phyloP scores from a whole-genome alignment of 2,888 invertebrate genomes.

The Cylindroiulus punctatus region DNA sequence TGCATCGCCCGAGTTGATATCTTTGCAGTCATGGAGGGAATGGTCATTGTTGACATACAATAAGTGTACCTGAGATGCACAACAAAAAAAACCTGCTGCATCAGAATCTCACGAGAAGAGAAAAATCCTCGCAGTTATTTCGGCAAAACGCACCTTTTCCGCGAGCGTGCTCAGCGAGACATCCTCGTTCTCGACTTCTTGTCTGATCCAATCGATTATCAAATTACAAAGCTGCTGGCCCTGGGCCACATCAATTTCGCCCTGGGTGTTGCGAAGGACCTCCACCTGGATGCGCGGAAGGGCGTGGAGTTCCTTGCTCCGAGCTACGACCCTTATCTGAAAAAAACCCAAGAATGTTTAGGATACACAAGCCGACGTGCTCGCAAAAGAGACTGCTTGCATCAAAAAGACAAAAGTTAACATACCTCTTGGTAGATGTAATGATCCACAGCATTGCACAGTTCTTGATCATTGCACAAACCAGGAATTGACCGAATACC shows the following conservation, averaged over 20 bases:
- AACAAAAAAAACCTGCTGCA: no score
- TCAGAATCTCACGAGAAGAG: no score
- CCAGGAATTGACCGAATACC: constrained; percentile 70
- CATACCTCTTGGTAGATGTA: constrained; percentile 76
- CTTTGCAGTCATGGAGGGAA: constrained; percentile 81
- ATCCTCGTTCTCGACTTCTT: constrained; percentile 64
- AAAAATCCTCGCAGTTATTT: no score
- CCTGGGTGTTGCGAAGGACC: constrained; percentile 77
- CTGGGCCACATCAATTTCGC: constrained; percentile 73
- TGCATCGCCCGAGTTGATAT: constrained; percentile 73
- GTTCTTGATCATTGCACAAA: constrained; percentile 69
- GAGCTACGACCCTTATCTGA: constrained; percentile 75
- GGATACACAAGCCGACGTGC: no score
- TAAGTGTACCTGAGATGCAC: constrained; percentile 72
- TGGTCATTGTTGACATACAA: constrained; percentile 80
- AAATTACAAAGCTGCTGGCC: constrained; percentile 73
- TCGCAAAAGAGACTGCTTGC: no score
- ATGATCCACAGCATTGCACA: constrained; percentile 75
- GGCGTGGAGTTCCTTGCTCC: constrained; percentile 73
- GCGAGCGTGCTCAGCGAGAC: constrained; percentile 66
- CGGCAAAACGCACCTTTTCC: constrained; percentile 71
- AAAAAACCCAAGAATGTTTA: constrained; percentile 58
- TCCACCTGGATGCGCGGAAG: constrained; percentile 78
- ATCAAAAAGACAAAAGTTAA: not conserved
- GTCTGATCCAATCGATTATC: constrained; percentile 74